Evolutionary conservation across 1,140 invertebrate species (phyloP), one percentile per base, ranked within the genome.

Genomic region (Spodoptera frugiperda): DNA sequence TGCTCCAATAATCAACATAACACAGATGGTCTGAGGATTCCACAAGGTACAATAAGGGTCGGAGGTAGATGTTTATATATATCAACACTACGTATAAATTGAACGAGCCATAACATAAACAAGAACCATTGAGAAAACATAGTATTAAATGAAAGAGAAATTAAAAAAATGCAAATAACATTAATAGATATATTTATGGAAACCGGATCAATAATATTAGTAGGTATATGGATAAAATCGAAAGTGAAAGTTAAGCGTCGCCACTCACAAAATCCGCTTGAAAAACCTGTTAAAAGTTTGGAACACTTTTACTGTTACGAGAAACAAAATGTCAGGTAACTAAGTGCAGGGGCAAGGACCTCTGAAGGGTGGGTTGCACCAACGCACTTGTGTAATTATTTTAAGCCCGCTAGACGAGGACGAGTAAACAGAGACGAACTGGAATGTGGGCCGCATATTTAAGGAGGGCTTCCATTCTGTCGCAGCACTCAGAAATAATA

Each of bases 311-410:
- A 87, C 83, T 87, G 74, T 80, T 84, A 79, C 73, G 57, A 78
- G 75, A 82, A 85, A 78, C 76, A 82, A 84, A 85, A 76, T 73
- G 67, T 73, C 80, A 87, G 83, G 84, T 87, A 87, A 76, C 76
- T 75, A 78, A 78, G 59, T 71, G 49, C 55, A 53, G 76, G 83
- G 78, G 79, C 85, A 87, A 85, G 82, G 83, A 88, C 84, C 85
- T 85, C 77, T 75, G 76, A 77, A 88, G 88, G 87, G 87, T 85
- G 82, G 78, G 68, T 55, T 82, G 84, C 81, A 70, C 73, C 78
- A 71, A 77, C 78, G 65, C 85, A 93, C 91, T 91, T 91, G 89
- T 92, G 88, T 91, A 92, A 93, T 92, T 91, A 93, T 93, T 91
- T 91, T 93, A 91, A 91, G 89, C 89, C 78, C 82, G 82, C 88